phyloP scores from a whole-genome alignment of 2,797 vertebrate species.

The Pseudotriccus pelzelni region DNA sequence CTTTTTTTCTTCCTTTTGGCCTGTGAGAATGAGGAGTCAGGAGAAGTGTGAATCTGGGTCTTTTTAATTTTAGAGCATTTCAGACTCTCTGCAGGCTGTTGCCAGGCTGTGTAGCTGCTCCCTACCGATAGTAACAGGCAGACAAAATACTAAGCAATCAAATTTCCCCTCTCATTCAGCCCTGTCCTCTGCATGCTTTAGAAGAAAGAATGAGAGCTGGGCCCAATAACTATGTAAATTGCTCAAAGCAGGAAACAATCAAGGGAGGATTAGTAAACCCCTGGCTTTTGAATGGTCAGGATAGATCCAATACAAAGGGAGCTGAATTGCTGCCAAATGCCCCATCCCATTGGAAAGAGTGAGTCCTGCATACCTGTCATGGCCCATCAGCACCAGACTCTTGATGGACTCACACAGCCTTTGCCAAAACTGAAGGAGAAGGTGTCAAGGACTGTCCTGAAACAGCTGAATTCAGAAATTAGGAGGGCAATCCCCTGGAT shows the following conservation, averaged over 20 bases:
- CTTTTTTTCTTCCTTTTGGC: not conserved
- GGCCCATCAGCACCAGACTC: not conserved
- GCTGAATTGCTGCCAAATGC: not conserved
- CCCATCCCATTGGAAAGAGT: not conserved
- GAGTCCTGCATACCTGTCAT: not conserved
- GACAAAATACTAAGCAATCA: slow-evolving; percentile 27
- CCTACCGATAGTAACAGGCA: not conserved
- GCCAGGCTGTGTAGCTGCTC: slow-evolving; percentile 34
- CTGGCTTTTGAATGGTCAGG: not conserved
- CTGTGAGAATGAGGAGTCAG: not conserved
- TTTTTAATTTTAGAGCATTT: slow-evolving; percentile 29
- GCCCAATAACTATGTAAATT: slow-evolving; percentile 31
- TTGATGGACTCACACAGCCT: not conserved
- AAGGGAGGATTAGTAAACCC: not conserved
- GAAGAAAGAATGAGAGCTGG: not conserved
- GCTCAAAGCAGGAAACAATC: slow-evolving; percentile 3
- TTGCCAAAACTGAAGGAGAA: not conserved
- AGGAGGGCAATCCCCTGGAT: not conserved
- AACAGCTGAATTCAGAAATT: not conserved
- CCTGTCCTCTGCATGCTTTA: not conserved
- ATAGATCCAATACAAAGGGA: not conserved
- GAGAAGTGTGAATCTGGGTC: slow-evolving; percentile 1
- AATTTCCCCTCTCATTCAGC: not conserved
- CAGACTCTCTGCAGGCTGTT: not conserved
- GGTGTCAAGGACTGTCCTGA: not conserved